phyloP scores from a whole-genome alignment of 64 coral and sea anemone genomes.

The Stylophora pistillata region DNA sequence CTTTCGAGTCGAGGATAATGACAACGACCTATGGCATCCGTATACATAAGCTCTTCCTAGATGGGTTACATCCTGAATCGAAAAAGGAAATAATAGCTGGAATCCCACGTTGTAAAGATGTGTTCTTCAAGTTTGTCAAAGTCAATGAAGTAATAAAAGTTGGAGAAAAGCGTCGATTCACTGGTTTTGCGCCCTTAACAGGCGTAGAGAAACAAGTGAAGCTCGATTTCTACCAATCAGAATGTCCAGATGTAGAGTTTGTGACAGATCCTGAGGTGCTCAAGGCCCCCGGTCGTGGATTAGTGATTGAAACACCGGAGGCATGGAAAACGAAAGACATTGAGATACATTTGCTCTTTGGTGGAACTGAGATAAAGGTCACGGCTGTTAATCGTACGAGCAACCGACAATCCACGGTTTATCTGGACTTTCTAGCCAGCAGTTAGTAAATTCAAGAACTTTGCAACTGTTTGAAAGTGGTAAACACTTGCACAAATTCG shows the following conservation, averaged over 20 bases:
- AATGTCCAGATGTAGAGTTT: not conserved
- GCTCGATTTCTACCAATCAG: not conserved
- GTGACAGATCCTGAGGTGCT: not conserved
- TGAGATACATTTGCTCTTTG: not conserved
- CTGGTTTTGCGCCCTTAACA: not conserved
- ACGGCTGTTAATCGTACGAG: constrained; percentile 1
- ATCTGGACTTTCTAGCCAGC: not conserved
- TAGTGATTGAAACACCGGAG: not conserved
- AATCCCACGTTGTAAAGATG: constrained; percentile 10
- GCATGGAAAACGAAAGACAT: constrained; percentile 14
- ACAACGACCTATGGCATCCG: constrained; percentile 15
- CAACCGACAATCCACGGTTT: not conserved
- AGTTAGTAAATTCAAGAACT: not conserved
- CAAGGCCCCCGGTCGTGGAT: not conserved
- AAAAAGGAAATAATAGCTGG: constrained; percentile 13
- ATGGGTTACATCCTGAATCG: not conserved
- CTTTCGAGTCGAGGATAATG: constrained; percentile 27
- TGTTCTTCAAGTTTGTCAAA: constrained; percentile 36
- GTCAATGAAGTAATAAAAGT: not conserved
- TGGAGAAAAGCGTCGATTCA: not conserved
- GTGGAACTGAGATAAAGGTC: constrained; percentile 13
- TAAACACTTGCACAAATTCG: too few relatives aligned
- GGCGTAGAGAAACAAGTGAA: not conserved
- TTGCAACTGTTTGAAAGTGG: too few relatives aligned
- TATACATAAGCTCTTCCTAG: not conserved